A percentile compares a stretch with the other conserved stretches of the same genome.
Conservation (phyloP, 2,113 vertebrate species). For the Sterna hirundo region DNA sequence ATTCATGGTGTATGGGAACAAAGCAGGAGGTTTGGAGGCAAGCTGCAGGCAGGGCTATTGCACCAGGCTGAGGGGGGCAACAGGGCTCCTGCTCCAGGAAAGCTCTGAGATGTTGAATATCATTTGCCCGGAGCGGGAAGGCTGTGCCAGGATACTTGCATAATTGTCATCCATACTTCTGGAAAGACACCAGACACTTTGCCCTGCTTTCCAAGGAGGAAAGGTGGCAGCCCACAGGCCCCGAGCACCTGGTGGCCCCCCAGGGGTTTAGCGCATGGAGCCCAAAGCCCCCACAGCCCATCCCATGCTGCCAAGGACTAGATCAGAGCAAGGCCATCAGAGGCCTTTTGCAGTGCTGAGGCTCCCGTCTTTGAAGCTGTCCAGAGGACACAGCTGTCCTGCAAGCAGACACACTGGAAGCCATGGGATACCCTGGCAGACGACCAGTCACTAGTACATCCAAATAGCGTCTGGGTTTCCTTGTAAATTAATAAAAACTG, state of each 20-base stretch:
- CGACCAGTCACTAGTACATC: not conserved
- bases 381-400: not conserved
- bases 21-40: not conserved
- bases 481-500: constrained; percentile 41
- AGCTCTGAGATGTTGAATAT: not conserved
- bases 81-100: not conserved
- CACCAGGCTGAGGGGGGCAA: not conserved
- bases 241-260: not conserved
- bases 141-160: not conserved
- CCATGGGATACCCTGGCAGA: constrained; percentile 48
- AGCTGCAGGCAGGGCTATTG: not conserved
- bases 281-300: not conserved
- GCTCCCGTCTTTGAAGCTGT: not conserved
- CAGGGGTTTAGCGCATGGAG: not conserved
- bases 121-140: not conserved
- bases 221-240: not conserved
- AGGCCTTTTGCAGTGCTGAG: not conserved
- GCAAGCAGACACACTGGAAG: not conserved
- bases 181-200: not conserved
- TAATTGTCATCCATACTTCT: not conserved
- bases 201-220: not conserved
- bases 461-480: constrained; percentile 43
- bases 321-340: not conserved
- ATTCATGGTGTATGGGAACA: not conserved
- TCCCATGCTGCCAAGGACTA: not conserved